Base-by-base conservation (phyloP, 2,888 invertebrate genomes). In the Tubulanus polymorphus region DNA sequence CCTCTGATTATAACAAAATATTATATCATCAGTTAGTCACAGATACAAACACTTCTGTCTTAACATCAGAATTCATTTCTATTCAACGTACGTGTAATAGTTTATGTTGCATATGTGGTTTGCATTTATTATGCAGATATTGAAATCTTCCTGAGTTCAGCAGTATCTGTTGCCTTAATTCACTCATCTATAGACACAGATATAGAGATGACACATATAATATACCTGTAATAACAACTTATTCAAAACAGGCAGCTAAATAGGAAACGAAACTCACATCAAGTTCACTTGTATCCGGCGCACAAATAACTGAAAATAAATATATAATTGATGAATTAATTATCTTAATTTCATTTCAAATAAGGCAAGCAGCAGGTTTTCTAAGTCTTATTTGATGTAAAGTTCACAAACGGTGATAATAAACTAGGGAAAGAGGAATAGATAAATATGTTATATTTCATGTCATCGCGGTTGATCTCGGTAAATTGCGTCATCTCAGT, bases 121-220 rank as follows among this genome's bases (percentile, higher is more conserved):
- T 50, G 32, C 45, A 51, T 10, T 49, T 27, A 3, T 29, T 32
- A 3, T 18, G 15, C 23, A 50, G 45, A 26, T 26, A 53, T 27
- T 51, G 25, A 49, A 51, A 48, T 57, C 70, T 51, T 5, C 72
- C 72, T 15, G 72, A 68, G 27, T 65, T 59, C 25, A 61, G 54
- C 55, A 69, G 50, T 18, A 70, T 62, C 28, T 65, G 54, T 48
- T 68, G 62, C 27, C 63, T 63, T 10, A 72, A 54, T 48, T 67
- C 67, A 60, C 59, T 70, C 28, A 51, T 54, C 71, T 72, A 61
- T 18, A 63, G 59, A 52, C 27, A 37, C 41, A 41, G 23, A 8
- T 15, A 41, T 23, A 41, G 6, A 20, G 6, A 20, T 20, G 6
- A 23, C 15, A 18, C 41, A 41, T 20, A 5, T 41, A 15, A 41